A percentile compares a stretch with the other conserved stretches of the same genome.
Conservation (phyloP, 2,797 vertebrate species). For the Ispidina picta region DNA sequence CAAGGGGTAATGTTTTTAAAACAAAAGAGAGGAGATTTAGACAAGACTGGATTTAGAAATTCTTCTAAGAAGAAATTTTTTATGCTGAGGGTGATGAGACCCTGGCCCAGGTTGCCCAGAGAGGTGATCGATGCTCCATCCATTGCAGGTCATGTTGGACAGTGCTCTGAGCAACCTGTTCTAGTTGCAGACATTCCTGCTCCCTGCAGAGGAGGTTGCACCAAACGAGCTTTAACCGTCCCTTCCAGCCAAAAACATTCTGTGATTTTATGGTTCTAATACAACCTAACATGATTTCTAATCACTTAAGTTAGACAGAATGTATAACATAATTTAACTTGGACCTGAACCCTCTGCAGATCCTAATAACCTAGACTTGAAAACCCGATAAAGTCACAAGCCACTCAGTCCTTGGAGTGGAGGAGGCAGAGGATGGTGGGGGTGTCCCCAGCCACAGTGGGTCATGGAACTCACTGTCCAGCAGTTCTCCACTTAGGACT, state of each 20-base stretch:
- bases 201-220: not conserved
- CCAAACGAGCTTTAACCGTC: not conserved
- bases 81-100: not conserved
- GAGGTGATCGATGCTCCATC: not conserved
- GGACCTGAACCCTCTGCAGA: not conserved
- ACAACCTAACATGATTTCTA: not conserved
- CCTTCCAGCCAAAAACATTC: not conserved
- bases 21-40: not conserved
- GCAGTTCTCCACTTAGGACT: not conserved
- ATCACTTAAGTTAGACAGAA: not conserved
- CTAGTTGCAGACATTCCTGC: not conserved
- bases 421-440: not conserved
- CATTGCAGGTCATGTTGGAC: not conserved
- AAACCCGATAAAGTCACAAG: not conserved
- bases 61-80: not conserved
- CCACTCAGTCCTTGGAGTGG: rapidly evolving
- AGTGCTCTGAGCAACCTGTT: not conserved
- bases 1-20: not conserved
- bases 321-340: not conserved
- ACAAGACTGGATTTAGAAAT: not conserved
- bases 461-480: not conserved
- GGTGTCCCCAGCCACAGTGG: rapidly evolving
- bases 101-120: not conserved
- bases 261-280: not conserved
- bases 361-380: not conserved